These are phyloP conservation scores for Zosterops lateralis DNA, from an alignment of 2,113 vertebrate species.

Conservation along the genomic window DNA sequence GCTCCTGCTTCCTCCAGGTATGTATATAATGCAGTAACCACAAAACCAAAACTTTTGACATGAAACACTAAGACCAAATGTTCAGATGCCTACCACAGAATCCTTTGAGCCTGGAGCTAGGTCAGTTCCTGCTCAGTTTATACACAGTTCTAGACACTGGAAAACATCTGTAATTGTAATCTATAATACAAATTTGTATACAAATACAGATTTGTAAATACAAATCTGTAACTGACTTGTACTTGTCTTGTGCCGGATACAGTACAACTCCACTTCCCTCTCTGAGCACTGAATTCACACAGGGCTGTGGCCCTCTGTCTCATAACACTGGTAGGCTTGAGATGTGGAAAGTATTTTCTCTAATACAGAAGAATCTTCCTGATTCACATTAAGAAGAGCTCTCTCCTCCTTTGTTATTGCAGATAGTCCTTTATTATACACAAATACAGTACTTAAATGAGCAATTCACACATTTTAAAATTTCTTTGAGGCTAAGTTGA, in stretches of 20 bases:
- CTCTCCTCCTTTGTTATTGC: background rate
- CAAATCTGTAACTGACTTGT: background rate
- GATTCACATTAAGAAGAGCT: background rate
- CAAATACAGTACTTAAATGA: background rate
- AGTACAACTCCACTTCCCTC: accelerated
- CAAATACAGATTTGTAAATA: background rate
- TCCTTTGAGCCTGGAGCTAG: background rate
- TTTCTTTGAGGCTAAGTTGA: background rate
- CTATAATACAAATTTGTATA: background rate
- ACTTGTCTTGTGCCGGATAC: accelerated
- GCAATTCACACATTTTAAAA: background rate
- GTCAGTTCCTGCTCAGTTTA: accelerated
- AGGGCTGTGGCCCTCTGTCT: background rate
- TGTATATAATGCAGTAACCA: too few relatives aligned
- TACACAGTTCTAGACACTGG: accelerated
- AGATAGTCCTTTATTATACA: background rate
- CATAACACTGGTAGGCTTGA: accelerated
- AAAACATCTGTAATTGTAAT: background rate
- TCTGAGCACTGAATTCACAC: background rate
- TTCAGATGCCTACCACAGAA: background rate
- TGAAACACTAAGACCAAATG: background rate
- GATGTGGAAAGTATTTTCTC: accelerated
- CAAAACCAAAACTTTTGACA: background rate
- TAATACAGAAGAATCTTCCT: background rate
- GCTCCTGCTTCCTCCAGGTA: background rate